Percentiles rank a stretch among this genome's conserved stretches.
phyloP scores from a whole-genome alignment of 2,888 invertebrate genomes.

The Thyatira batis region DNA sequence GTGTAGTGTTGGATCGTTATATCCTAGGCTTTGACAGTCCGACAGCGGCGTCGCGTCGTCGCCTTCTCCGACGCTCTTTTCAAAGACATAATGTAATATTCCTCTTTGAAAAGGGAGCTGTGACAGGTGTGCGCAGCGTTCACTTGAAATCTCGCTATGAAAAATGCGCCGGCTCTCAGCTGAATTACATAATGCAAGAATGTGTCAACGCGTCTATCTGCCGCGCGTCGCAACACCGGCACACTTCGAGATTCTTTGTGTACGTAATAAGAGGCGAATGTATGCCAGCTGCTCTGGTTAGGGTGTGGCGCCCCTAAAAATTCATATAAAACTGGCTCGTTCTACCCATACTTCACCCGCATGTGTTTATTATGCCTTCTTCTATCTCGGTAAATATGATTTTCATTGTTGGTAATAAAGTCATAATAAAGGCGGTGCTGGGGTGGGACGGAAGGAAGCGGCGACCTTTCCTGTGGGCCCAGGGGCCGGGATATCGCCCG shows the following conservation, averaged over 20 bases:
- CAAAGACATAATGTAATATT: slow-evolving; percentile 73
- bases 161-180: slow-evolving; percentile 62
- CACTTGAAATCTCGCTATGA: slow-evolving; percentile 69
- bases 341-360: slow-evolving; percentile 55
- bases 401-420: slow-evolving; percentile 74
- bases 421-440: slow-evolving; percentile 58
- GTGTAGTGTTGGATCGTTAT: slow-evolving; percentile 31
- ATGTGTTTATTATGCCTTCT: slow-evolving; percentile 71
- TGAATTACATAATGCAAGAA: slow-evolving; percentile 71
- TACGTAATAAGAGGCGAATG: slow-evolving; percentile 61
- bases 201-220: slow-evolving; percentile 58
- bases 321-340: slow-evolving; percentile 42
- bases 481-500: slow-evolving; percentile 32
- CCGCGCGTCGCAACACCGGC: slow-evolving; percentile 23
- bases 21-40: slow-evolving; percentile 41
- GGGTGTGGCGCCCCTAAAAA: slow-evolving; percentile 34
- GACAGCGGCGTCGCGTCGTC: slow-evolving; percentile 27
- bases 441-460: slow-evolving; percentile 64
- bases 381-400: slow-evolving; percentile 70
- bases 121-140: slow-evolving; percentile 68
- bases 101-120: slow-evolving; percentile 54
- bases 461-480: slow-evolving; percentile 62
- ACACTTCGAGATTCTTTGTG: slow-evolving; percentile 70
- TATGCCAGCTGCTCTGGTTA: slow-evolving; percentile 52
- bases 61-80: slow-evolving; percentile 42